Percentiles rank a stretch among this genome's conserved stretches.
phyloP scores from a whole-genome alignment of 35 echinoderm and acorn worm genomes.

The Apostichopus californicus region DNA sequence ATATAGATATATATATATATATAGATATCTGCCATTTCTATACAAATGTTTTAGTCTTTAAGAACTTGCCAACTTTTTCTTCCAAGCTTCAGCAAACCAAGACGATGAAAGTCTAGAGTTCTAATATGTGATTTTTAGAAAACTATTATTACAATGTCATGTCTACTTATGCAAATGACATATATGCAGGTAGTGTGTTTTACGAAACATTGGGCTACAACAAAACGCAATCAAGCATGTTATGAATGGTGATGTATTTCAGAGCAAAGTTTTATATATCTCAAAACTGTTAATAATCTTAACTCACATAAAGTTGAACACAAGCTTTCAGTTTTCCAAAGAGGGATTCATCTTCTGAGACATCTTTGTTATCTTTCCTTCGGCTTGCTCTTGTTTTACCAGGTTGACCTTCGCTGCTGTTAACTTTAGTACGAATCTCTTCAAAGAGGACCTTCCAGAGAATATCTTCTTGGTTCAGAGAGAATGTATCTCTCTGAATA shows the following conservation, averaged over 20 bases:
- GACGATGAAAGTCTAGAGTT: too few relatives aligned
- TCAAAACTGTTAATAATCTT: background rate
- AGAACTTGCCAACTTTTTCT: too few relatives aligned
- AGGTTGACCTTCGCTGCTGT: constrained; percentile 62
- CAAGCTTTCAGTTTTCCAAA: constrained; percentile 94
- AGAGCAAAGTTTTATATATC: background rate
- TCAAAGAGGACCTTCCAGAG: constrained; percentile 89
- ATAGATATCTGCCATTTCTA: too few relatives aligned
- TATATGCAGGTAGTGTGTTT: too few relatives aligned
- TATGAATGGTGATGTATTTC: background rate
- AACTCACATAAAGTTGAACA: constrained; percentile 91
- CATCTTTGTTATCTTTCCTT: constrained; percentile 63
- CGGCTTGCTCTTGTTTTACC: constrained; percentile 40
- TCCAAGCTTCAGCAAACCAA: too few relatives aligned
- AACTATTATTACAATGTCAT: too few relatives aligned
- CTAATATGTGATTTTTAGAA: too few relatives aligned
- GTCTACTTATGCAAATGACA: too few relatives aligned
- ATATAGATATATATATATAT: too few relatives aligned
- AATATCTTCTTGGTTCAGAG: constrained; percentile 68
- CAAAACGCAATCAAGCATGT: background rate
- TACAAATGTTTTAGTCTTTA: too few relatives aligned
- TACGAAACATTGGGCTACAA: background rate
- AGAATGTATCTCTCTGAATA: constrained; percentile 72
- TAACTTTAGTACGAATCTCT: constrained; percentile 74
- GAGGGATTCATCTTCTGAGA: constrained; percentile 69